A percentile compares a stretch with the other conserved stretches of the same genome.
These are phyloP conservation scores for Atrichornis clamosus DNA, from an alignment of 2,113 vertebrate species.

Conservation along the genomic window DNA sequence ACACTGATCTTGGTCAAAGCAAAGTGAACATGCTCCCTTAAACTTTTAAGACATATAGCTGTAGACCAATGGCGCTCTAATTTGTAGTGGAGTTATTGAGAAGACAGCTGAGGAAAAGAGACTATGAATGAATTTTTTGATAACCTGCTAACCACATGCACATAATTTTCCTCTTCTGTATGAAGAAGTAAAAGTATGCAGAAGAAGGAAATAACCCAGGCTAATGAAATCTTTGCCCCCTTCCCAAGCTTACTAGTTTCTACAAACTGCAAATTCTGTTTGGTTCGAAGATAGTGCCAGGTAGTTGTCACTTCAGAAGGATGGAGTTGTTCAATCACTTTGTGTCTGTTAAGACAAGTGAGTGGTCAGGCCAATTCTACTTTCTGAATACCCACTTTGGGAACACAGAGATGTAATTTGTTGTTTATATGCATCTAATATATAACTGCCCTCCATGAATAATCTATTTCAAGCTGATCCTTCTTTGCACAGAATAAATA, in stretches of 20 bases:
- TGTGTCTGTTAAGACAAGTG: neutral
- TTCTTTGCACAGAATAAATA: slow-evolving; percentile 19
- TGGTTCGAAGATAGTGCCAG: neutral
- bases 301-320: neutral
- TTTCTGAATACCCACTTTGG: neutral
- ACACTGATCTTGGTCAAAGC: neutral
- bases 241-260: neutral
- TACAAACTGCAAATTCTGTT: neutral
- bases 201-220: neutral
- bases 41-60: neutral
- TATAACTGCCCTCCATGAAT: neutral
- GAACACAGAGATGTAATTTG: neutral
- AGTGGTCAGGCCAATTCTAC: neutral
- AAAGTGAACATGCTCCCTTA: neutral
- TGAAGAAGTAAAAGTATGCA: neutral
- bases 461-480: neutral
- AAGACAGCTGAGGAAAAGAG: neutral
- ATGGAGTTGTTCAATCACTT: neutral
- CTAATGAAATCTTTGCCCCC: neutral
- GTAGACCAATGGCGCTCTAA: neutral
- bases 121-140: neutral
- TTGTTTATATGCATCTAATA: neutral
- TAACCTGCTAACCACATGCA: neutral
- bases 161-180: neutral
- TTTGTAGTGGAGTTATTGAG: neutral